Conservation (phyloP, 2,888 invertebrate genomes). For the Digitonthophagus gazella region DNA sequence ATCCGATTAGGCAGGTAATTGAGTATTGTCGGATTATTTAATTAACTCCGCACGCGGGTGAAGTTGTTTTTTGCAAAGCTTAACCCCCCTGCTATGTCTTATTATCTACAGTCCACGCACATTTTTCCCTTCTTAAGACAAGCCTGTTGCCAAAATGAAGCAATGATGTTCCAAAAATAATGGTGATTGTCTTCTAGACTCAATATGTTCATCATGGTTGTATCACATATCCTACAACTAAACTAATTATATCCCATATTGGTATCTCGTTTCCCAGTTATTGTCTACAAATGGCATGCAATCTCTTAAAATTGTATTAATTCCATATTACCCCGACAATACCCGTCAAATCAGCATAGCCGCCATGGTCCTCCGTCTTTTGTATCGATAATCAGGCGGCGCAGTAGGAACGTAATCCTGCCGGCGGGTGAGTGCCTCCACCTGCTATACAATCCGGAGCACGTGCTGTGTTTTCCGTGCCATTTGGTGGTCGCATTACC, state of each 20-base stretch:
- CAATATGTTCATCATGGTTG: no score
- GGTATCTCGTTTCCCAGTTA: neutral
- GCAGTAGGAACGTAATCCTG: neutral
- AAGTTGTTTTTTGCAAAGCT: neutral
- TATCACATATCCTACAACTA: neutral
- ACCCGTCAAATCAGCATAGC: neutral
- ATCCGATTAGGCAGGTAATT: slow-evolving; percentile 49
- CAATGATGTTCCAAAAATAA: neutral
- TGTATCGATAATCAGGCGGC: slow-evolving; percentile 12
- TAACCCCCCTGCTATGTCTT: neutral
- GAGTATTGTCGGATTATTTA: slow-evolving; percentile 46
- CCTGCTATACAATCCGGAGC: slow-evolving; percentile 31
- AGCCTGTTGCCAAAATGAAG: neutral
- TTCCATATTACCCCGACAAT: neutral
- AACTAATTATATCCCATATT: neutral
- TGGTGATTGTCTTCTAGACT: neutral
- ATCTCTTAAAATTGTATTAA: neutral
- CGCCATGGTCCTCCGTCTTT: neutral
- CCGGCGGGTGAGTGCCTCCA: slow-evolving; percentile 4
- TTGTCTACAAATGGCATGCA: no score
- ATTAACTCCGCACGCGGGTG: slow-evolving; percentile 30
- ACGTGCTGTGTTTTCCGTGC: slow-evolving; percentile 35
- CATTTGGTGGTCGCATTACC: slow-evolving; percentile 36
- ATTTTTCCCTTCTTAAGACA: neutral
- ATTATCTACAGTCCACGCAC: neutral